Evolutionary conservation across 2,113 vertebrate genomes (phyloP).

Genomic region (Ptyas mucosa): DNA sequence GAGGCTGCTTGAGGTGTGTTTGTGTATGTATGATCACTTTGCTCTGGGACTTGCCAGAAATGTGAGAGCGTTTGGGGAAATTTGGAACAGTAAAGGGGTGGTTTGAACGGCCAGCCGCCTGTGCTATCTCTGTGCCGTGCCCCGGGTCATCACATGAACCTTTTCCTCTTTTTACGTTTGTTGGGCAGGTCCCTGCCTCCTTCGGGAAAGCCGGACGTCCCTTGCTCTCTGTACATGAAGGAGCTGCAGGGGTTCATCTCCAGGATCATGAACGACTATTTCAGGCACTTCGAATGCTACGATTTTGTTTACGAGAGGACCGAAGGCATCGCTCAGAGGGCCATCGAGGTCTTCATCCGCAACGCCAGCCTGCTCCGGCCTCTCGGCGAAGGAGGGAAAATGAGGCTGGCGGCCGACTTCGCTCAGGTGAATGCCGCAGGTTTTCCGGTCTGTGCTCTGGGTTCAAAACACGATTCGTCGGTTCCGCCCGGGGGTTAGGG

Average conservation of each 20-base stretch:
- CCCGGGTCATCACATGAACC: background rate
- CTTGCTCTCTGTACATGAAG: slow-evolving; percentile 97
- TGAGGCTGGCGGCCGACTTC: slow-evolving; percentile 92
- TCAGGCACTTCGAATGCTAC: slow-evolving; percentile 86
- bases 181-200: slow-evolving; percentile 74
- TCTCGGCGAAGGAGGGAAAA: slow-evolving; percentile 91
- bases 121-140: too few species aligned
- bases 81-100: too few species aligned
- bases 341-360: slow-evolving; percentile 88
- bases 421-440: slow-evolving; percentile 79
- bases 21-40: too few species aligned
- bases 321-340: slow-evolving; percentile 85
- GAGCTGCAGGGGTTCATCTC: slow-evolving; percentile 94
- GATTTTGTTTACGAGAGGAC: slow-evolving; percentile 93
- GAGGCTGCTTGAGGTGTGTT: too few species aligned
- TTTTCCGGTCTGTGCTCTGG: background rate
- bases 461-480: background rate
- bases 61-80: too few species aligned
- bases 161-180: background rate
- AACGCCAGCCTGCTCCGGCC: slow-evolving; percentile 87
- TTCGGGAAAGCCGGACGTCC: slow-evolving; percentile 82
- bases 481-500: too few species aligned
- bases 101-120: too few species aligned
- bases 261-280: slow-evolving; percentile 91
- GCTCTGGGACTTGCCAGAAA: too few species aligned